phyloP scores from a whole-genome alignment of 2,797 vertebrate genomes.

The Craterocephalus amniculus region DNA sequence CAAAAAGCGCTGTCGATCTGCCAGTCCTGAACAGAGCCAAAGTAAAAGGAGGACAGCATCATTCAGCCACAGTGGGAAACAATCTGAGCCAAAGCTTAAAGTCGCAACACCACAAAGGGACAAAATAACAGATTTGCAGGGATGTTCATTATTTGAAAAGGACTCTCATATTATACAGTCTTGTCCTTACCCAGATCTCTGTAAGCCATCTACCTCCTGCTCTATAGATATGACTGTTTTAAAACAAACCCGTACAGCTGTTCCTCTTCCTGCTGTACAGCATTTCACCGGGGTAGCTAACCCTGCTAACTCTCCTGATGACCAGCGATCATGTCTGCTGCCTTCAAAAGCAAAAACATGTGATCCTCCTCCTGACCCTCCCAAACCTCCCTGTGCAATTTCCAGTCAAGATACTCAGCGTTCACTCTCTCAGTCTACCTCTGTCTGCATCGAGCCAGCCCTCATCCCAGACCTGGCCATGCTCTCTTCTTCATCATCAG shows the following conservation, averaged over 20 bases:
- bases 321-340: conserved; percentile 14
- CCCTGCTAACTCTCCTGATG: neutral
- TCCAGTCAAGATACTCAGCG: conserved; percentile 49
- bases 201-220: neutral
- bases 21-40: conserved; percentile 47
- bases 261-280: conserved; percentile 28
- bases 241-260: conserved; percentile 19
- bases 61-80: neutral
- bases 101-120: conserved; percentile 9
- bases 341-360: conserved; percentile 30
- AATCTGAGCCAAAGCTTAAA: conserved; percentile 10
- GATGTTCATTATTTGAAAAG: conserved; percentile 15
- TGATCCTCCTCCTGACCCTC: neutral
- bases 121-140: neutral
- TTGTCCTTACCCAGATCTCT: neutral
- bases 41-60: conserved; percentile 63
- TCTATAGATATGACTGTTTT: conserved; percentile 13
- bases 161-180: neutral
- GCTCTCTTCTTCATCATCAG: conserved; percentile 63
- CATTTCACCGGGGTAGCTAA: conserved; percentile 4
- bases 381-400: conserved; percentile 6
- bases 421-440: conserved; percentile 60
- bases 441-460: conserved; percentile 70
- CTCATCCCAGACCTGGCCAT: conserved; percentile 51
- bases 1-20: conserved; percentile 73